These are phyloP conservation scores for Clytia hemisphaerica DNA, from an alignment of 30 jellyfish, hydroid and myxozoan genomes.

Conservation along the genomic window DNA sequence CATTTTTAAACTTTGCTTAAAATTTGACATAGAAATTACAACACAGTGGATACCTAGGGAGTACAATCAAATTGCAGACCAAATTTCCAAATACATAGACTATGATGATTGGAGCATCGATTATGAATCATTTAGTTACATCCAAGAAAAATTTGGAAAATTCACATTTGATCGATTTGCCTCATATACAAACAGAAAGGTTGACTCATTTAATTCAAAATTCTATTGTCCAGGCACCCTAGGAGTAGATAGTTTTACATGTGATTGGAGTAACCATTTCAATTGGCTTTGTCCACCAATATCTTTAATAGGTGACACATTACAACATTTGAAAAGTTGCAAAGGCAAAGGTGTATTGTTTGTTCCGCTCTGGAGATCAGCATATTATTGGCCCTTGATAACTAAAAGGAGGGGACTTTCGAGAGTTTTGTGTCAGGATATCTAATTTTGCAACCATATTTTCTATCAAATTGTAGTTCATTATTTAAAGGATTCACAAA, in stretches of 20 bases:
- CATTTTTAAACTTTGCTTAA: neutral
- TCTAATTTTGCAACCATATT: too few species aligned
- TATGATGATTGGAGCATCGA: slow-evolving; percentile 7
- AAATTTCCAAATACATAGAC: neutral
- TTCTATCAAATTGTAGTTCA: too few species aligned
- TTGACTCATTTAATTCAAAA: neutral
- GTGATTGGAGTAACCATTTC: neutral
- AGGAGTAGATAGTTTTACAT: neutral
- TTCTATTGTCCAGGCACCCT: neutral
- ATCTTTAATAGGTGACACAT: neutral
- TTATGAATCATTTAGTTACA: neutral
- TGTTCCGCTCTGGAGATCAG: neutral
- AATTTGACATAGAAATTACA: neutral
- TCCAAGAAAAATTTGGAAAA: neutral
- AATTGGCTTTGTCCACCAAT: slow-evolving; percentile 9
- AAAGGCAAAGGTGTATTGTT: neutral
- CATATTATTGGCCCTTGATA: slow-evolving; percentile 10
- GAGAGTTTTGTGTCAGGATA: too few species aligned
- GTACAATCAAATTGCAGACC: neutral
- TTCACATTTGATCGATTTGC: slow-evolving; percentile 13
- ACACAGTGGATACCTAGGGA: neutral
- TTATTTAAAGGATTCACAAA: too few species aligned
- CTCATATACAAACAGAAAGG: neutral
- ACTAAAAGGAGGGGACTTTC: too few species aligned
- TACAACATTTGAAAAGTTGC: neutral